Percentiles rank a stretch among this genome's conserved stretches.
phyloP scores from a whole-genome alignment of 2,888 invertebrate genomes.

The Apotomis turbidana region DNA sequence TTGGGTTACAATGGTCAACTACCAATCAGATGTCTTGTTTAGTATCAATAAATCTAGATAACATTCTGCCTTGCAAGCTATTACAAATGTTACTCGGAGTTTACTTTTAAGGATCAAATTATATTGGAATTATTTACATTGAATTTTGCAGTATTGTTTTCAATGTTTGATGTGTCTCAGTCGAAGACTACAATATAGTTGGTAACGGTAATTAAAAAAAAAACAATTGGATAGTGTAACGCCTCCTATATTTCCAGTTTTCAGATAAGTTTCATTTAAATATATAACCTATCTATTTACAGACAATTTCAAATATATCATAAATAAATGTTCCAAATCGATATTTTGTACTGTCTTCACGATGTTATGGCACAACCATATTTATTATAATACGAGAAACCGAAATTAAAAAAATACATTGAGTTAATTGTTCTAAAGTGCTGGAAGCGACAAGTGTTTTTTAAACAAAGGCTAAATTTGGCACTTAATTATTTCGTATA shows the following conservation, averaged over 20 bases:
- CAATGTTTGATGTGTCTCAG: too few relatives aligned
- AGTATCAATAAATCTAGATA: not conserved
- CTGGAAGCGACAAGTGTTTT: not conserved
- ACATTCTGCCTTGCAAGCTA: too few relatives aligned
- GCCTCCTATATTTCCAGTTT: not conserved
- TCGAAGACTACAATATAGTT: too few relatives aligned
- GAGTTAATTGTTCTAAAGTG: conserved; percentile 17
- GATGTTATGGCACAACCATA: conserved; percentile 65
- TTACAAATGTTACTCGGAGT: too few relatives aligned
- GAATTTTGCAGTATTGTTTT: too few relatives aligned
- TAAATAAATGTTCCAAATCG: conserved; percentile 46
- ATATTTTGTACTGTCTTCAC: conserved; percentile 38
- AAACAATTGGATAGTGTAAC: not conserved
- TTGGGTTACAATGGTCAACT: too few relatives aligned
- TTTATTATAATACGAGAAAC: conserved; percentile 14
- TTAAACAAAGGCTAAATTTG: too few relatives aligned
- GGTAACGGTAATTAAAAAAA: too few relatives aligned
- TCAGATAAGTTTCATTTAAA: conserved; percentile 36
- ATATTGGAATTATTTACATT: too few relatives aligned
- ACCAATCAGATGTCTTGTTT: not conserved
- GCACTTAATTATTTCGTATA: too few relatives aligned
- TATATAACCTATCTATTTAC: conserved; percentile 64
- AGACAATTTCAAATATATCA: conserved; percentile 50
- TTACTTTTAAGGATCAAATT: too few relatives aligned
- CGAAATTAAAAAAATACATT: conserved; percentile 9